Conservation (phyloP, 2,888 invertebrate species). For the Mantis religiosa region DNA sequence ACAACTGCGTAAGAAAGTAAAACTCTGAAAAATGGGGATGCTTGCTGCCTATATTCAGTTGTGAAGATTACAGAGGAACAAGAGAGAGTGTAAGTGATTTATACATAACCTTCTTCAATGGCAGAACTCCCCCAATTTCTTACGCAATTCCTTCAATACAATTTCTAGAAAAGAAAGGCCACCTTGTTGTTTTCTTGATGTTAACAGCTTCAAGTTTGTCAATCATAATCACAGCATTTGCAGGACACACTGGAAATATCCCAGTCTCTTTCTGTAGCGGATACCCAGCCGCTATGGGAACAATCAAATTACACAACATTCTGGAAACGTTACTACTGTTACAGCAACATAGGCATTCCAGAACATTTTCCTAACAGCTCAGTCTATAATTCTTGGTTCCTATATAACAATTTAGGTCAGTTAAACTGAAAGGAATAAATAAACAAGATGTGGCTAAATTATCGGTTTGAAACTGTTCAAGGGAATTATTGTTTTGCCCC, state of each 20-base stretch:
- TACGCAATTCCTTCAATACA: background rate
- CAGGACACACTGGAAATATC: background rate
- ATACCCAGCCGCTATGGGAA: background rate
- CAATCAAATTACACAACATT: background rate
- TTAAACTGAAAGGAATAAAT: background rate
- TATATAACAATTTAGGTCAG: background rate
- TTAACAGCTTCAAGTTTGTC: background rate
- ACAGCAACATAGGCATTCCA: background rate
- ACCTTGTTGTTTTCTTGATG: background rate
- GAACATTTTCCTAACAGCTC: background rate
- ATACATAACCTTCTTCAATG: background rate
- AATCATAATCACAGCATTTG: background rate
- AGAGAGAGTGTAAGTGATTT: background rate
- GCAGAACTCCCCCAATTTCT: background rate
- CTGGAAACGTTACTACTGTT: background rate
- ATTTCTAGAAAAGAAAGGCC: background rate
- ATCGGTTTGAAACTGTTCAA: too few species aligned
- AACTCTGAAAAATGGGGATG: background rate
- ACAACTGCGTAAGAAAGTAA: background rate
- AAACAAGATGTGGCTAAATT: background rate
- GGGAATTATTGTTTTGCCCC: too few species aligned
- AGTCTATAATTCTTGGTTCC: background rate
- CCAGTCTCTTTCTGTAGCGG: background rate
- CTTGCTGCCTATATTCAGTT: background rate
- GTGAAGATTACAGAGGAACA: background rate